Conservation (phyloP, 2,113 vertebrate species). For the Carlito syrichta region DNA sequence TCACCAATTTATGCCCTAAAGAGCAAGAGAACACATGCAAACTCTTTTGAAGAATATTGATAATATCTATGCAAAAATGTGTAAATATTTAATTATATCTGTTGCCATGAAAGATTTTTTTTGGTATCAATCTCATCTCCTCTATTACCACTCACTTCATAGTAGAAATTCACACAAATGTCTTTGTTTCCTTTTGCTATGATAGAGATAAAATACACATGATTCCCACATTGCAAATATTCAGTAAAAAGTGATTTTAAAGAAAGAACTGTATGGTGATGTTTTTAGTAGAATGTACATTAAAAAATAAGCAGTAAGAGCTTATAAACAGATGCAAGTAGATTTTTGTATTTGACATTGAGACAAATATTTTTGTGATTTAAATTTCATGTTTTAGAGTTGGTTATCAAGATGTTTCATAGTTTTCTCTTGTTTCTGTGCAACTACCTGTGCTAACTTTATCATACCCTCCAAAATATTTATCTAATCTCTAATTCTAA, state of each 20-base stretch:
- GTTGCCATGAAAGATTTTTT: conserved; percentile 66
- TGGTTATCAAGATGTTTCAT: background rate
- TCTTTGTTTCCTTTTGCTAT: conserved; percentile 69
- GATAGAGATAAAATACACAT: conserved; percentile 62
- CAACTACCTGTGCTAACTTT: background rate
- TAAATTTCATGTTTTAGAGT: background rate
- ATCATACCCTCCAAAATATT: background rate
- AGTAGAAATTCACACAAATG: conserved; percentile 57
- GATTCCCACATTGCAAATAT: conserved; percentile 26
- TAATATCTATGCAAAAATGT: conserved; percentile 63
- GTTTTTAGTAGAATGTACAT: conserved; percentile 56
- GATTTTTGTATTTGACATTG: background rate
- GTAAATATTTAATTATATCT: conserved; percentile 78
- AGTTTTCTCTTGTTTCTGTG: background rate
- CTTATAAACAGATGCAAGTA: background rate
- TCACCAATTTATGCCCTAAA: conserved; percentile 68
- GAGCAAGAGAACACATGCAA: conserved; percentile 48
- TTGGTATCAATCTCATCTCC: conserved; percentile 64
- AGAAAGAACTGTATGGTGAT: conserved; percentile 63
- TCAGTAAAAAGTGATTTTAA: conserved; percentile 60
- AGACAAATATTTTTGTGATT: background rate
- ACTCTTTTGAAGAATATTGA: conserved; percentile 59
- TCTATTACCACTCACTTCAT: conserved; percentile 54
- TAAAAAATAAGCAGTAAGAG: background rate
- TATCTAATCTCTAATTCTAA: background rate